Percentiles rank a stretch among this genome's conserved stretches.
These are phyloP conservation scores for Homalodisca vitripennis DNA, from an alignment of 1,140 invertebrate genomes.

Conservation along the genomic window DNA sequence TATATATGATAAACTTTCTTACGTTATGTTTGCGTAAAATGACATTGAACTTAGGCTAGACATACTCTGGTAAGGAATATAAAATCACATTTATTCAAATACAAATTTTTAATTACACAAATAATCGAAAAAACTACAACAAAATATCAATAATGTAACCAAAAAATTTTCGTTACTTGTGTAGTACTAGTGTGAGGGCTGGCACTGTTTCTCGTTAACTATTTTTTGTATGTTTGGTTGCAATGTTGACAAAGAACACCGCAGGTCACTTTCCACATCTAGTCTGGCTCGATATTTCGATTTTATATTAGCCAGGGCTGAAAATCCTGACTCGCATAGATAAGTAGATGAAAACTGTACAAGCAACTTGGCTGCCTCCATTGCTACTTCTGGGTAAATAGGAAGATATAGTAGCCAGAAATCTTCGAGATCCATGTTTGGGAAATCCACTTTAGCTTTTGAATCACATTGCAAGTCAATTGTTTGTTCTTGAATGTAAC, in stretches of 20 bases:
- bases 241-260: slow-evolving; percentile 32
- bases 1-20: not conserved
- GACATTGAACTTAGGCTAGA: not conserved
- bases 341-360: slow-evolving; percentile 37
- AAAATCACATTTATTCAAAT: not conserved
- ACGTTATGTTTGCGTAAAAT: not conserved
- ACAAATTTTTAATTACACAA: not conserved
- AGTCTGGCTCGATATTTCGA: slow-evolving; percentile 31
- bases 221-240: slow-evolving; percentile 28
- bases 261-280: slow-evolving; percentile 28
- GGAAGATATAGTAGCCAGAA: slow-evolving; percentile 29
- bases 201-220: slow-evolving; percentile 34
- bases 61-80: not conserved
- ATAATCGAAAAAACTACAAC: not conserved
- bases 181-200: too few relatives aligned
- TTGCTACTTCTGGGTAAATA: slow-evolving; percentile 28
- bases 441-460: slow-evolving; percentile 20
- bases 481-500: slow-evolving; percentile 12
- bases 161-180: not conserved
- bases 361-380: slow-evolving; percentile 29
- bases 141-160: not conserved
- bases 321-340: slow-evolving; percentile 37
- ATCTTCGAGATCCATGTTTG: slow-evolving; percentile 21
- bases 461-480: slow-evolving; percentile 20
- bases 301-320: slow-evolving; percentile 36